Percentiles rank a stretch among this genome's conserved stretches.
Conservation (phyloP, 1,140 invertebrate species). For the Asobara japonica region DNA sequence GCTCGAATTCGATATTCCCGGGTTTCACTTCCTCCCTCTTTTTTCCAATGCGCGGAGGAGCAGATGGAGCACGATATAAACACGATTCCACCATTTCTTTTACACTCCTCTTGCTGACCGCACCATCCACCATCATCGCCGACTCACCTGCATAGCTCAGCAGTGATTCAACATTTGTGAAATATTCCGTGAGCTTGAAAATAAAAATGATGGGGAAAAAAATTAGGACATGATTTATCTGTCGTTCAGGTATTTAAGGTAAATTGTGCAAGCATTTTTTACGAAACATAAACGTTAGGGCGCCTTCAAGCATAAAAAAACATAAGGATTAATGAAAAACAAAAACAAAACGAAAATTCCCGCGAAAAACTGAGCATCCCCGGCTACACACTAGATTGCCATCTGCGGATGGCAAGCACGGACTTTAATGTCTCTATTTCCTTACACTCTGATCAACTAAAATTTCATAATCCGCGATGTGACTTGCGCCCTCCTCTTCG, state of each 20-base stretch:
- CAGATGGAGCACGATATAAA: slow-evolving; percentile 42
- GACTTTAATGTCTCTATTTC: no score
- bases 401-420: background rate
- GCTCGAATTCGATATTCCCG: slow-evolving; percentile 51
- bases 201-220: background rate
- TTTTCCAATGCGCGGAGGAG: slow-evolving; percentile 37
- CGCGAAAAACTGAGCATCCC: no score
- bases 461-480: slow-evolving; percentile 23
- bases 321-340: no score
- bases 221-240: background rate
- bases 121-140: slow-evolving; percentile 45
- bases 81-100: slow-evolving; percentile 47
- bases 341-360: no score
- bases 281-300: no score
- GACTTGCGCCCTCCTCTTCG: no score
- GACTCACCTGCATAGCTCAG: slow-evolving; percentile 47
- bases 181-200: slow-evolving; percentile 40
- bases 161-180: slow-evolving; percentile 43
- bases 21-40: slow-evolving; percentile 33
- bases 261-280: no score
- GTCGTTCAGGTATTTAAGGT: no score
- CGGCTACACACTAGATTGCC: no score
- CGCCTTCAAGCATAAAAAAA: no score
- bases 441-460: slow-evolving; percentile 31
- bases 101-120: slow-evolving; percentile 37